Evolutionary conservation across 2,888 invertebrate species (phyloP), one percentile per base, ranked within the genome.

Genomic region (Hypomecis punctinalis): DNA sequence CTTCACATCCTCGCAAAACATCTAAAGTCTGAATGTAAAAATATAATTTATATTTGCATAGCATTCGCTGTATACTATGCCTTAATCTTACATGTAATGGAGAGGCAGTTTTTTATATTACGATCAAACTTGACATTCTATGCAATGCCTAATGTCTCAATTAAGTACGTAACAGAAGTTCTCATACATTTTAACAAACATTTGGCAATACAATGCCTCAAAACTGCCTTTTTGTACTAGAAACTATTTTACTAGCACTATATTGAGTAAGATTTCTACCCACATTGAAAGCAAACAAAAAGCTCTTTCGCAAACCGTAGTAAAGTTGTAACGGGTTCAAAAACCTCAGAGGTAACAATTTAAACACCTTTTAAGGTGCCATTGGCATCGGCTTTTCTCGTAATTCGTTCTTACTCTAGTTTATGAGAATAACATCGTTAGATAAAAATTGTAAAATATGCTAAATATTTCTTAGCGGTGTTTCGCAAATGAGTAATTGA

Each of bases 281-380:
- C 46, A 45, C 52, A 33, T 52, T n/a, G 23, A 33, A 48, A 42
- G 43, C 47, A 9, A 35, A 47, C 47, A 46, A 58, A 40, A 40
- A 58, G 10, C 23, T 59, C 56, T 61, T 61, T 65, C 65, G 61
- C 65, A 65, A 61, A 63, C 43, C 43, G 49, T 59, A 49, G 56
- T 61, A 51, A 60, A 56, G 42, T 49, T 42, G 52, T 47, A 55
- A 47, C 48, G 61, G 37, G 65, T 65, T 65, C 61, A 65, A 65
- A 47, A 57, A 61, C 56, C 65, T 61, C 61, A 39, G 40, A 46
- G 10, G 55, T 60, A 60, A 64, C 60, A 60, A 55, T 56, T 60
- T 56, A 47, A 49, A 64, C 8, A 35, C 52, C 43, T 37, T 63
- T 56, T 49, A 23, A 23, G 23, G 23, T 3, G 1, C 1, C 23